Percentiles rank a stretch among this genome's conserved stretches.
phyloP scores from a whole-genome alignment of 2,113 vertebrate genomes.

The Ammodytes dubius region DNA sequence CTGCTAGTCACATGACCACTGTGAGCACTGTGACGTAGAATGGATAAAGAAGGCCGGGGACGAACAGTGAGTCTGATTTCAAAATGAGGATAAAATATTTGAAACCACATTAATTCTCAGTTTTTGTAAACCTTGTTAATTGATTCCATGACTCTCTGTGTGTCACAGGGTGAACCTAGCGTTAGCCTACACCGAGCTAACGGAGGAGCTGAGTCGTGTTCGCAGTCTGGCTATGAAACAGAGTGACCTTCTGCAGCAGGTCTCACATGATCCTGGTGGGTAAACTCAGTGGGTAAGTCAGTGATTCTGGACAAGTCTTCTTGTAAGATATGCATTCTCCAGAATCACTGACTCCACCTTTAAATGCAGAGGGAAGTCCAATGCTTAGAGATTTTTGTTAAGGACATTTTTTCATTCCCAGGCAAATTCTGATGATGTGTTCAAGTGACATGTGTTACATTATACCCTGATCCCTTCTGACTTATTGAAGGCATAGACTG shows the following conservation, averaged over 20 bases:
- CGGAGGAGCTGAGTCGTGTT: slow-evolving; percentile 89
- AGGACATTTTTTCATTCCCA: background rate
- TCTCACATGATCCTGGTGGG: slow-evolving; percentile 85
- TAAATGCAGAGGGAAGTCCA: background rate
- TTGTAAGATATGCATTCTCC: too few species aligned
- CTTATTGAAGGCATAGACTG: background rate
- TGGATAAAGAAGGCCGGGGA: slow-evolving; percentile 94
- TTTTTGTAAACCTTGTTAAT: background rate
- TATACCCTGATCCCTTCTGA: too few species aligned
- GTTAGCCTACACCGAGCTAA: slow-evolving; percentile 93
- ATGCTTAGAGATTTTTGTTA: background rate
- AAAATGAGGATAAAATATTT: background rate
- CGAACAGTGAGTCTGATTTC: slow-evolving; percentile 88
- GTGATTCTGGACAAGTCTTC: too few species aligned
- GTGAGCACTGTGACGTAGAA: slow-evolving; percentile 87
- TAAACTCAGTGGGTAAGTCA: background rate
- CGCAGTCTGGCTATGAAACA: slow-evolving; percentile 87
- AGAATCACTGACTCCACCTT: too few species aligned
- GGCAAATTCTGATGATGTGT: background rate
- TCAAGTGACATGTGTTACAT: background rate
- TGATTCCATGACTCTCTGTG: background rate
- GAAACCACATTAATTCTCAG: background rate
- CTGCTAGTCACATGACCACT: slow-evolving; percentile 61
- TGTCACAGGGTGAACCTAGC: slow-evolving; percentile 90
- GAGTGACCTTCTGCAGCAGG: slow-evolving; percentile 86